Base-by-base conservation (phyloP, 2,797 vertebrate species). In the Sarcophilus harrisii region DNA sequence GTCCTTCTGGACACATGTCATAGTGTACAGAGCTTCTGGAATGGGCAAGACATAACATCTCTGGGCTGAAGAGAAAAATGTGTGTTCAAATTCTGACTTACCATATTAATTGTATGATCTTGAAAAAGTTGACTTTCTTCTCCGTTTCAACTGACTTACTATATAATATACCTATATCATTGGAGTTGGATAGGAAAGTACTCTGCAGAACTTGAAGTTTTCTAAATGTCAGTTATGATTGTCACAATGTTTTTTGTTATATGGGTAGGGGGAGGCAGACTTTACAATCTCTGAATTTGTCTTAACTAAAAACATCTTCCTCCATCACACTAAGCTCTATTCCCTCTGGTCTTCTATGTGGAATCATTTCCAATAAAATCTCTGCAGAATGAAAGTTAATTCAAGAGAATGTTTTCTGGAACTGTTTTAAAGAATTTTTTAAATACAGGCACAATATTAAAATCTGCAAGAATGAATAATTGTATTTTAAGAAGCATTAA, bases 271-370 rank as follows among this genome's bases (percentile, higher is more conserved):
- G n/a, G n/a, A 4, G 16, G 66, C 6, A 49, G 38, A 87, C 24
- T 87, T 12, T 87, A 87, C 24, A 87, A 9, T 10, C 38, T 49
- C 90, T 91, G 5, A 92, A 91, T 12, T 58, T 91, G 14, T 93
- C 66, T 29, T 96, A 59, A 29, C 45, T 95, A 90, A 93, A 94
- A 96, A 94, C 73, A 96, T 87, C 73, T 87, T 87, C 52, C 55
- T 94, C 90, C 32, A 96, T 30, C 45, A 95, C 92, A 90, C 90
- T 91, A 55, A 93, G 38, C 14, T 87, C 73, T 94, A 16, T 59
- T 95, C 90, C 92, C 57, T 60, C 66, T 58, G 90, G 49, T 45
- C 45, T 95, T 92, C 59, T 81, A 6, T 54, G 91, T 95, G 45
- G 97, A 94, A 96, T 59, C 21, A 16, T 93, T 92, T 93, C 89